These are phyloP conservation scores for Alviniconcha marisindica DNA, from an alignment of 1,140 invertebrate genomes.

Conservation along the genomic window DNA sequence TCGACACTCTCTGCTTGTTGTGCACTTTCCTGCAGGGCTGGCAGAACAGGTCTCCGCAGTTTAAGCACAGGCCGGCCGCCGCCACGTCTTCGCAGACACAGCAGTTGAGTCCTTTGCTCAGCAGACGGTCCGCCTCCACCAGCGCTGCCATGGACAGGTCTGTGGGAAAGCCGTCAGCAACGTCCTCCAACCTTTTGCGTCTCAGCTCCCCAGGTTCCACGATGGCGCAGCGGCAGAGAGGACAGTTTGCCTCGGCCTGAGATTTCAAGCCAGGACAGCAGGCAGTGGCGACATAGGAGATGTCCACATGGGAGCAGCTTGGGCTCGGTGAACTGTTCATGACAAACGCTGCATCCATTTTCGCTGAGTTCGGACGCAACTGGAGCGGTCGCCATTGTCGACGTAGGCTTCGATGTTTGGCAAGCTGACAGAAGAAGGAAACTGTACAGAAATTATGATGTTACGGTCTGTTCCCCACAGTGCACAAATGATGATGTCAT, in stretches of 20 bases:
- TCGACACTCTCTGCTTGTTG: neutral
- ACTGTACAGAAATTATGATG: neutral
- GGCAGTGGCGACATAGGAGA: neutral
- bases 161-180: constrained; percentile 5
- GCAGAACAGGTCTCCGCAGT: constrained; percentile 6
- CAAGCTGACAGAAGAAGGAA: too few species aligned
- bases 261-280: neutral
- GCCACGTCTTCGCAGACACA: constrained; percentile 19
- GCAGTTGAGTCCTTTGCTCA: constrained; percentile 6
- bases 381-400: neutral
- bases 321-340: neutral
- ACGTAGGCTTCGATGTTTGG: neutral
- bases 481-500: neutral
- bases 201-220: neutral
- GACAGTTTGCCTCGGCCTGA: neutral
- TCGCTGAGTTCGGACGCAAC: neutral
- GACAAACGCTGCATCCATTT: neutral
- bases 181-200: neutral
- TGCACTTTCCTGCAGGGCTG: neutral
- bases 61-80: neutral
- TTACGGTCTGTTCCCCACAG: neutral
- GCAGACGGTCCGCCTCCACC: neutral
- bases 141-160: constrained; percentile 17
- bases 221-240: neutral
- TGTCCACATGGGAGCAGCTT: neutral